Evolutionary conservation across 2,797 vertebrate species (phyloP).

Genomic region (Cichlasoma orientale): DNA sequence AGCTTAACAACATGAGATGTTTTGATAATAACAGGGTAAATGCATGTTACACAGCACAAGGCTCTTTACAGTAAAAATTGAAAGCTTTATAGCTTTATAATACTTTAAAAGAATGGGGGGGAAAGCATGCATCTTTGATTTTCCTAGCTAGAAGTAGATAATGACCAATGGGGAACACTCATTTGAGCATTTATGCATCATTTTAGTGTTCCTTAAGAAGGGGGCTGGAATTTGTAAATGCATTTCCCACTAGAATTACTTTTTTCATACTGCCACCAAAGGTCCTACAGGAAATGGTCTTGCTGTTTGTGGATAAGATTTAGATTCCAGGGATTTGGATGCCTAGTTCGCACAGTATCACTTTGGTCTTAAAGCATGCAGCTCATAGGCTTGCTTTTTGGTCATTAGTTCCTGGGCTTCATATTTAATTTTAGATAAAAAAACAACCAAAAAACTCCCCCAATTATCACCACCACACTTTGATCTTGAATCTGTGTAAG

Average conservation of each 20-base stretch:
- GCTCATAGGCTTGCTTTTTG: background rate
- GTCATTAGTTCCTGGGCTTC: background rate
- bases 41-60: background rate
- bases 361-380: background rate
- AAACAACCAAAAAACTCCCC: background rate
- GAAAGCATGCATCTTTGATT: background rate
- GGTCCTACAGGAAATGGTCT: background rate
- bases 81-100: background rate
- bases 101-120: background rate
- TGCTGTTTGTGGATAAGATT: background rate
- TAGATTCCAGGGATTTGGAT: background rate
- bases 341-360: background rate
- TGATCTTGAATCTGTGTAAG: background rate
- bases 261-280: background rate
- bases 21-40: background rate
- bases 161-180: background rate
- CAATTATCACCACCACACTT: background rate
- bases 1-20: background rate
- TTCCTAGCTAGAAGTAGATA: background rate
- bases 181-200: background rate
- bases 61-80: background rate
- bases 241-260: background rate
- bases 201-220: background rate
- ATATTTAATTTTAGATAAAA: no score
- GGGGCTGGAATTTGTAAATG: background rate